phyloP scores from a whole-genome alignment of 2,797 vertebrate genomes.

The Oreochromis grahami region DNA sequence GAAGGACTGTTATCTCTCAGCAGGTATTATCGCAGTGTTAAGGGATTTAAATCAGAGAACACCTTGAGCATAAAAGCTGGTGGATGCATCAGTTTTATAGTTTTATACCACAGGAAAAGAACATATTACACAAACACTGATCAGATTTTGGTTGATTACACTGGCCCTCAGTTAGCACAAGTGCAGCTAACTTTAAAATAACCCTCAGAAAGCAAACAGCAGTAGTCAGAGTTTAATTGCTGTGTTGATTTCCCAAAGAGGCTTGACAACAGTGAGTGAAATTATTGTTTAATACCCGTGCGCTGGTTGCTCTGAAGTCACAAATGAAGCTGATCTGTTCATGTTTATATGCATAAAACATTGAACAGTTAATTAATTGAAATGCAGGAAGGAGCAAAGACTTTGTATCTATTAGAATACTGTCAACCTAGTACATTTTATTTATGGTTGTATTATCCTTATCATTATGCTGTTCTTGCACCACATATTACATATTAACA shows the following conservation, averaged over 20 bases:
- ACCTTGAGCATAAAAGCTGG: neutral
- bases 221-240: neutral
- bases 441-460: neutral
- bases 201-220: neutral
- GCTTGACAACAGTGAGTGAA: neutral
- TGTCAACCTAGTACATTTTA: neutral
- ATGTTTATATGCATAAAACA: neutral
- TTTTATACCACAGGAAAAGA: neutral
- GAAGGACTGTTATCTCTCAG: neutral
- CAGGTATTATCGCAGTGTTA: neutral
- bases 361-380: neutral
- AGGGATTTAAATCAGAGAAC: neutral
- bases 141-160: neutral
- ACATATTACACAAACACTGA: neutral
- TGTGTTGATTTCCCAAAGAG: neutral
- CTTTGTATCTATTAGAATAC: neutral
- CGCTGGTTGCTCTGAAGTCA: neutral
- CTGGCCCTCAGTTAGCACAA: neutral
- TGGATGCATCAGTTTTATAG: neutral
- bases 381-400: neutral
- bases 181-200: neutral
- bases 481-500: neutral
- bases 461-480: neutral
- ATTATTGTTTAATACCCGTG: neutral
- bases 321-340: fast-evolving